Base-by-base conservation (phyloP, 2,113 vertebrate species). In the Dasyornis broadbenti region DNA sequence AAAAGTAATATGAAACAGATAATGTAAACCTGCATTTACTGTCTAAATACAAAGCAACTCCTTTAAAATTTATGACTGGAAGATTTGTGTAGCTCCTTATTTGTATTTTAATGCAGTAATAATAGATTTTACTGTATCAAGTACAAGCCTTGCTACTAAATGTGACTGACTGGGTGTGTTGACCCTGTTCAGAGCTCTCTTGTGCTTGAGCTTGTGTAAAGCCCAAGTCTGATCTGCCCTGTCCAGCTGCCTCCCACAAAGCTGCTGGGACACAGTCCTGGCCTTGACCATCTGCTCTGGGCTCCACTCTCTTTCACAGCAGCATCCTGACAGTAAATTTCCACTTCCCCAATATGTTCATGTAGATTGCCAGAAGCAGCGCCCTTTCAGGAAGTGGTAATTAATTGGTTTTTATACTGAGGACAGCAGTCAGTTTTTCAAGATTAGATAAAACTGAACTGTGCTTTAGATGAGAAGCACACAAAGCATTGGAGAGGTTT, bases 241-340 rank as follows among this genome's bases (percentile, higher is more conserved):
- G 13, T n/a, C 18, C 35, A 33, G 31, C 60, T 84, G 33, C 57
- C 61, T 78, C 54, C 3, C 68, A 44, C 37, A 47, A 16, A 69
- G 81, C 57, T 79, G 87, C 84, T 45, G 63, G 45, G 66, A 24
- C 75, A 52, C 56, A 45, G 1, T 16, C 17, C 4, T 49, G 81
- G 71, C 24, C 6, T 16, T 92, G 13, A 7, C 89, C 86, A 95
- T 92, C 92, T 97, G 92, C 82, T 91, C 92, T 82, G 13, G 82
- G 80, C 77, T 71, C 63, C 35, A 15, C 39, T 82, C 53, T 56
- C 35, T 11, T 18, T 28, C 52, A 19, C 60, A 82, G 77, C 89
- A 89, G 24, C 11, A 19, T 54, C 89, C 27, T 78, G 27, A 16
- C 64, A 50, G 57, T 27, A 30, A 42, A 92, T 89, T 91, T 68